phyloP scores from a whole-genome alignment of 2,113 vertebrate genomes.

The Acrocephalus kingi region DNA sequence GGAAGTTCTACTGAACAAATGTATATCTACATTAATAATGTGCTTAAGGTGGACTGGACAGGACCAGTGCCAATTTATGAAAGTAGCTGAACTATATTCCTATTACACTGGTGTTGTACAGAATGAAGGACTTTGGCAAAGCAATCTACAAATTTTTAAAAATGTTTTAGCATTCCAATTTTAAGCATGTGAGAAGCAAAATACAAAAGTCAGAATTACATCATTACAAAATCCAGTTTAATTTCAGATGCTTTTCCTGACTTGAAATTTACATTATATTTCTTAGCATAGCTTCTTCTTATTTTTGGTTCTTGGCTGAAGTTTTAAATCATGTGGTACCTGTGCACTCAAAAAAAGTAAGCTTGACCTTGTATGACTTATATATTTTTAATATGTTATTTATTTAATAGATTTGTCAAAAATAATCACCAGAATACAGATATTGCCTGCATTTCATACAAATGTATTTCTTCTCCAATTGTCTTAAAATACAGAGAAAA shows the following conservation, averaged over 20 bases:
- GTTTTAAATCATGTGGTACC: background rate
- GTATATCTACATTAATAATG: background rate
- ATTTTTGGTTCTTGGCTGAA: background rate
- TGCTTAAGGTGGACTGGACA: background rate
- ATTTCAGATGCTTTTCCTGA: background rate
- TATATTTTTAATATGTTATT: background rate
- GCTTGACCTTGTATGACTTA: background rate
- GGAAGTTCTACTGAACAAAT: background rate
- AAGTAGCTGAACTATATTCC: background rate
- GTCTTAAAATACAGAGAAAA: background rate
- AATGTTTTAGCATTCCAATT: background rate
- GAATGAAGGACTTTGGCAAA: background rate
- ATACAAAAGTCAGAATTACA: background rate
- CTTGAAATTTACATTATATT: background rate
- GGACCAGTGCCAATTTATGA: background rate
- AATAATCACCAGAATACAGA: background rate
- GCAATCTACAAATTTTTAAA: background rate
- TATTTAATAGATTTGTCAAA: background rate
- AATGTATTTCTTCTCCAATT: background rate
- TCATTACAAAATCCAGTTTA: background rate
- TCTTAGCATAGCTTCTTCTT: background rate
- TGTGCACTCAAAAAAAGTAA: background rate
- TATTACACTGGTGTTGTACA: background rate
- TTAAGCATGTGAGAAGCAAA: background rate
- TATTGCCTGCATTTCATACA: background rate